phyloP scores from a whole-genome alignment of 2,888 invertebrate species.

The Metacarcinus magister region DNA sequence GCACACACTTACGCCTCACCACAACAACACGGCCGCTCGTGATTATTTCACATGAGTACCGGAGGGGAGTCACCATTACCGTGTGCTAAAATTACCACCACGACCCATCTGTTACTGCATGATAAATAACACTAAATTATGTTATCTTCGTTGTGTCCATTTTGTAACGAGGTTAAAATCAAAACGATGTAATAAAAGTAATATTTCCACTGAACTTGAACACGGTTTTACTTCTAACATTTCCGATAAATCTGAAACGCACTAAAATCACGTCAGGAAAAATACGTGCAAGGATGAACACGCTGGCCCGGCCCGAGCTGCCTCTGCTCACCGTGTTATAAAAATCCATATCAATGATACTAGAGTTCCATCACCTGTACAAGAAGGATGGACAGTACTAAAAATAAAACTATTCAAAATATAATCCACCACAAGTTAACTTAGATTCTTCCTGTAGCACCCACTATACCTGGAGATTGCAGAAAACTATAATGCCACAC shows the following conservation, averaged over 20 bases:
- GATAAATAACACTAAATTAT: neutral
- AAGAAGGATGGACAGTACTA: neutral
- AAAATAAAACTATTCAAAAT: neutral
- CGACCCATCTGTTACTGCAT: neutral
- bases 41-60: slow-evolving; percentile 14
- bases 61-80: neutral
- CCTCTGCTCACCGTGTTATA: neutral
- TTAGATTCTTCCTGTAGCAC: neutral
- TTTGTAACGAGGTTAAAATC: neutral
- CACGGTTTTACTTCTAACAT: neutral
- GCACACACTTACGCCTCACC: slow-evolving; percentile 26
- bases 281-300: neutral
- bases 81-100: neutral
- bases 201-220: neutral
- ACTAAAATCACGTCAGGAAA: neutral
- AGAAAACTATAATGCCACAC: neutral
- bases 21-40: neutral
- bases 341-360: neutral
- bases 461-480: too few species aligned
- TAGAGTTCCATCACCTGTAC: neutral
- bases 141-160: neutral
- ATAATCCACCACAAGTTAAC: neutral
- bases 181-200: neutral
- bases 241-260: neutral
- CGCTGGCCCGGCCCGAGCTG: neutral